Evolutionary conservation across 2,113 vertebrate species (phyloP).

Genomic region (Coracopsis vasa): DNA sequence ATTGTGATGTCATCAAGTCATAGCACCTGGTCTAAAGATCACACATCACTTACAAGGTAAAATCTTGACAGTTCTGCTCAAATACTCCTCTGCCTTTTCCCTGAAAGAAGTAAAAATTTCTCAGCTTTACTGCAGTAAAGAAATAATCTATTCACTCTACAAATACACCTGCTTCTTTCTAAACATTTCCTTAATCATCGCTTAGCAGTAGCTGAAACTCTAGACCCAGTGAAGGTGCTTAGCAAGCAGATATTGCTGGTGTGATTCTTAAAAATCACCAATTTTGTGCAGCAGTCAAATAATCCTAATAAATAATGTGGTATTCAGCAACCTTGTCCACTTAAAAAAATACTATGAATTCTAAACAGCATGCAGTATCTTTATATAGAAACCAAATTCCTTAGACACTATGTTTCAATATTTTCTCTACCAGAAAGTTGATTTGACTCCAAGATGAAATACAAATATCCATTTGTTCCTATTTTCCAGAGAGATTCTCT

Average conservation of each 20-base stretch:
- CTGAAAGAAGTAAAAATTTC: not conserved
- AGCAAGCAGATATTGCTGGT: not conserved
- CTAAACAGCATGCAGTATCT: not conserved
- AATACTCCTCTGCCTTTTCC: not conserved
- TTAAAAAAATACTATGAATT: not conserved
- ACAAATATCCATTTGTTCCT: not conserved
- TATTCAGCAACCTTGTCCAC: not conserved
- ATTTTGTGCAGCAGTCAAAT: not conserved
- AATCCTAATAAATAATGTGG: not conserved
- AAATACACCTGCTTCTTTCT: not conserved
- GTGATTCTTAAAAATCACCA: not conserved
- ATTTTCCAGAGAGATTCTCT: not conserved
- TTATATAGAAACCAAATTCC: not conserved
- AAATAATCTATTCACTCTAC: not conserved
- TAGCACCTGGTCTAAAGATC: not conserved
- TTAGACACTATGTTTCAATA: not conserved
- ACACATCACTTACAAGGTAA: not conserved
- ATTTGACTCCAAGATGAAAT: not conserved
- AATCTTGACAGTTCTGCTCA: not conserved
- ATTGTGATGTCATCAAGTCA: not conserved
- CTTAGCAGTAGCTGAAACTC: not conserved
- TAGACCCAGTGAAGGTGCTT: not conserved
- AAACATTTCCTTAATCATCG: not conserved
- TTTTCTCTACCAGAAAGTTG: not conserved
- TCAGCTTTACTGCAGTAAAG: not conserved